Evolutionary conservation across 2,888 invertebrate genomes (phyloP), one percentile per base, ranked within the genome.

Genomic region (Leucophora obtusa): DNA sequence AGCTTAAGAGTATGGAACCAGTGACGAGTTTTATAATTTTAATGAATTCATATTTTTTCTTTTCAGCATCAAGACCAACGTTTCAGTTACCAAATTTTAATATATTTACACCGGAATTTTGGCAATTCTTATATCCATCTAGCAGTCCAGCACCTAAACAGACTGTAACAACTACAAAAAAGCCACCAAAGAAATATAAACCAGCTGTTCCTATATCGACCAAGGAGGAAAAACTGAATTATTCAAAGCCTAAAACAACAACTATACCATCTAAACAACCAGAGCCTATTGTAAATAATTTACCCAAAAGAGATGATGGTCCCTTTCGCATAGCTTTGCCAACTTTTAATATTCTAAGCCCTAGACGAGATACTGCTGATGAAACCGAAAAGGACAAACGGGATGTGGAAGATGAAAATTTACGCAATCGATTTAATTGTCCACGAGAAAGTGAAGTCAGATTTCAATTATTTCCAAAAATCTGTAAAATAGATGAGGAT

Each of bases 371-470:
- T 81, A 10, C 35, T 2, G 65, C 62, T 15, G 15, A 73, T 9
- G 54, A 65, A 18, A 35, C 18, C 8, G 85, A 87, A 5, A 92
- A 92, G 24, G 91, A 92, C 83, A 89, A 86, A 83, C 86, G 84
- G 24, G 90, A 84, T 78, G 87, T 81, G 14, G 84, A 85, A 2
- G 75, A 62, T 0, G 83, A 69, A 9, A 84, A 85, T 73, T 82
- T 89, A n/a, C 85, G 88, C 0, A 83, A 85, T 18, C 84, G 85
- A 11, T 87, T 86, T 58, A 84, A 86, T 63, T 92, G 92, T 62
- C 91, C 91, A 2, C 88, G 87, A 3, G 90, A 90, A 83, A 92
- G 88, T 90, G 89, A 90, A 77, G 89, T 90, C 15, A 86, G 89
- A n/a, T 91, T 91, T 78, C 88, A 90, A 77, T 83, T 90, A 6